Base-by-base conservation (phyloP, 2,797 vertebrate genomes). In the Lycodopsis pacificus region DNA sequence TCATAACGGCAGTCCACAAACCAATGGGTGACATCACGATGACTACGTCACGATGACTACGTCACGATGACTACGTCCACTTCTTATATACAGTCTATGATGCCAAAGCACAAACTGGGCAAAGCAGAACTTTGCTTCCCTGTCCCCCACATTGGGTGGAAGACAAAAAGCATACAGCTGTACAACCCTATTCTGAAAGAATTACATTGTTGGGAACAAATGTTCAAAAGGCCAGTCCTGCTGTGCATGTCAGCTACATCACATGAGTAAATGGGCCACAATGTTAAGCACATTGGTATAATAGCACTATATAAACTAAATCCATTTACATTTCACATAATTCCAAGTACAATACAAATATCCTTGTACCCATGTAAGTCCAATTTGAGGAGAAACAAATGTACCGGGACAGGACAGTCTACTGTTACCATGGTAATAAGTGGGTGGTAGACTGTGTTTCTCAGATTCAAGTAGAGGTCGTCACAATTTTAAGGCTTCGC, bases 341-440 rank as follows among this genome's bases (percentile, higher is more conserved):
- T 19, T 40, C 30, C 22, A 65, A 58, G 36, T 64, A 19, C 9
- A 65, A 51, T 4, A 36, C 25, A 57, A 20, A 61, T 20, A 7
- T 44, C 27, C 20, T 10, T 25, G 19, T 32, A 30, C 5, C 34
- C 34, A 11, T 34, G 4, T 4, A 14, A 59, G 7, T 69, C 36
- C 48, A 74, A 54, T 56, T 53, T 53, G 36, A 58, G 64, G 64
- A 22, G 27, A 78, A 79, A 22, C 49, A 65, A 54, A 66, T 44
- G 17, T 22, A 36, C 36, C 10, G 46, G 36, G 62, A 56, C 9
- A 19, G 19, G 70, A 38, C 36, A 51, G 38, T 61, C 44, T 30
- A 22, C 54, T 42, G 51, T 75, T 75, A 25, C 74, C 65, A 81
- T 69, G 53, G 75, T 57, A 72, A 81, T 73, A 64, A 67, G 51